phyloP scores from a whole-genome alignment of 2,797 vertebrate species.

The Chrosomus eos region DNA sequence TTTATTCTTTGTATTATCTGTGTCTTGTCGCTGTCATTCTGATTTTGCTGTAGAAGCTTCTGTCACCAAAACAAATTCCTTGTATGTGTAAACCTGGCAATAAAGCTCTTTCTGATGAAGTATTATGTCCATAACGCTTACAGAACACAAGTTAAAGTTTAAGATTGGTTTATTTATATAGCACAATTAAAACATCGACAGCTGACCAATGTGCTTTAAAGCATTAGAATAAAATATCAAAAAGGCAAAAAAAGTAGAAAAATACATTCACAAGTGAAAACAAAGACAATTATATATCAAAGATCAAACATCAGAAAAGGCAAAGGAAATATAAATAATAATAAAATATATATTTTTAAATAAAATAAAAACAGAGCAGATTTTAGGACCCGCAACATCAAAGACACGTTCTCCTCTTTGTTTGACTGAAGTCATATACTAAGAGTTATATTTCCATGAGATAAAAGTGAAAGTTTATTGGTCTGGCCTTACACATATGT shows the following conservation, averaged over 20 bases:
- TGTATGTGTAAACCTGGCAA: no score
- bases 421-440: not conserved
- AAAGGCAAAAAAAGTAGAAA: not conserved
- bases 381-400: not conserved
- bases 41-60: no score
- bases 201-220: not conserved
- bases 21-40: no score
- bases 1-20: no score
- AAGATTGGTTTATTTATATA: not conserved
- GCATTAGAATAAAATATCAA: not conserved
- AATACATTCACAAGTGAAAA: not conserved
- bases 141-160: not conserved
- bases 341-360: no score
- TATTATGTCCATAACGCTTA: no score
- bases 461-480: not conserved
- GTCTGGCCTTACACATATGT: not conserved
- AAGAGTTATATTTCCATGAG: no score
- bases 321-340: not conserved
- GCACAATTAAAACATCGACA: not conserved
- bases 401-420: not conserved
- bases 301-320: no score
- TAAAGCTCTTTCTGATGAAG: no score
- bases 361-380: not conserved
- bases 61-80: no score
- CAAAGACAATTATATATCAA: not conserved